Percentiles rank a stretch among this genome's conserved stretches.
These are phyloP conservation scores for Tachina lurida DNA, from an alignment of 2,888 invertebrate species.

Conservation along the genomic window DNA sequence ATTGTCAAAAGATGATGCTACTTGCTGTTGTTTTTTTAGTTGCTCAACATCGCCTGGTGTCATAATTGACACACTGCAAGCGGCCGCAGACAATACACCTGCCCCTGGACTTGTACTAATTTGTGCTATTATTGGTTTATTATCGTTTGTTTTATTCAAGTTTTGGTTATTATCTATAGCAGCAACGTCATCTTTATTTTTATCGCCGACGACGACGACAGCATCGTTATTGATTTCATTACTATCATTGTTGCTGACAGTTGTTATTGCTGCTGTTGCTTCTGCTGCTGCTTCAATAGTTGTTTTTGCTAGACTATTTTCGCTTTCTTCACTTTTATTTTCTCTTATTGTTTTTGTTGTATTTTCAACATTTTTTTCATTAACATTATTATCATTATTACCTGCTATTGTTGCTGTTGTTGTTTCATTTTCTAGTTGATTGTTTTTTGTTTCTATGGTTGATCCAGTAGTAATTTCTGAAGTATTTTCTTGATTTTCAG, in stretches of 20 bases:
- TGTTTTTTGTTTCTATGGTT: conserved; percentile 68
- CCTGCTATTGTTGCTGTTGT: conserved; percentile 51
- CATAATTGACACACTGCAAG: conserved; percentile 64
- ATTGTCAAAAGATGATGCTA: conserved; percentile 35
- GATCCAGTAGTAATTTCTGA: conserved; percentile 53
- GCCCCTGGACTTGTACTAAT: conserved; percentile 12
- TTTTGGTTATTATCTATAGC: conserved; percentile 45
- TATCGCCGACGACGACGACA: conserved; percentile 37
- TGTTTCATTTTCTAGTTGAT: conserved; percentile 74
- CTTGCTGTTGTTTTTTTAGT: conserved; percentile 45
- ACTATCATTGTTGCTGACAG: conserved; percentile 55
- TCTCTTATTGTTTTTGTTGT: conserved; percentile 37
- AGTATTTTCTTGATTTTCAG: conserved; percentile 58
- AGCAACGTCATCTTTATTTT: conserved; percentile 24
- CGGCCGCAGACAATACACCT: conserved; percentile 12
- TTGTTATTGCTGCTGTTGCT: conserved; percentile 55
- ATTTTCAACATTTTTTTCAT: conserved; percentile 47
- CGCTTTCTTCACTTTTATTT: conserved; percentile 64
- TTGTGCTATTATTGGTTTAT: conserved; percentile 71
- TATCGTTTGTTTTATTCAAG: conserved; percentile 72
- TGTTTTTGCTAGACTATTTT: conserved; percentile 37
- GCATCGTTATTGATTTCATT: conserved; percentile 50
- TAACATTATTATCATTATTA: conserved; percentile 52
- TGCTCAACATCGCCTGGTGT: conserved; percentile 65
- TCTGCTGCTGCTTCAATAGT: conserved; percentile 14